A percentile compares a stretch with the other conserved stretches of the same genome.
Conservation (phyloP, 1,140 invertebrate genomes). For the Aphelinus certus region DNA sequence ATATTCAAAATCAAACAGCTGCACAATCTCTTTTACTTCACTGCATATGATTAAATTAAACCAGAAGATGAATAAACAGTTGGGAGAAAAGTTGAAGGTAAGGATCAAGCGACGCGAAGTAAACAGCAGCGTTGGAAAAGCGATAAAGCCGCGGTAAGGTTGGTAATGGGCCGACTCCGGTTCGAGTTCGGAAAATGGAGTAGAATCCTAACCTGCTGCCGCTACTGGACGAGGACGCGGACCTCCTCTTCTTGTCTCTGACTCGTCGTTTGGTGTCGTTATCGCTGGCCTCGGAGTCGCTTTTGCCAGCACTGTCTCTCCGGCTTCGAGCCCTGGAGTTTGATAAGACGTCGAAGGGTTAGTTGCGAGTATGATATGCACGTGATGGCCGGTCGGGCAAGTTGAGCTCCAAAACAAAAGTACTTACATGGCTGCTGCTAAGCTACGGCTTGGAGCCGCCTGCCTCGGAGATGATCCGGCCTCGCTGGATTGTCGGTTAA, state of each 20-base stretch:
- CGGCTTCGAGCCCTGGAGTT: constrained; percentile 71
- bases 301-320: constrained; percentile 66
- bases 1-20: too few species aligned
- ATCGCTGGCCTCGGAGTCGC: constrained; percentile 70
- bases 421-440: constrained; percentile 34
- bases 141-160: too few species aligned
- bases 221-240: constrained; percentile 80
- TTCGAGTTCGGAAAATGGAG: too few species aligned
- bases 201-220: constrained; percentile 72
- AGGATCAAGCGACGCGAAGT: too few species aligned
- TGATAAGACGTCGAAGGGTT: not conserved
- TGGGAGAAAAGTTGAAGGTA: too few species aligned
- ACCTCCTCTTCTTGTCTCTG: constrained; percentile 73
- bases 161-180: too few species aligned
- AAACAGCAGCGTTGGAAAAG: too few species aligned
- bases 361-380: too few species aligned
- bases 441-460: not conserved
- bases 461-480: constrained; percentile 24
- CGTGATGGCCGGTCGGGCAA: too few species aligned
- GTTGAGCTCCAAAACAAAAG: not conserved
- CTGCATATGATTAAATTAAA: not conserved
- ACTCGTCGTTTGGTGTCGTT: constrained; percentile 80
- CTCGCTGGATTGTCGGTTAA: not conserved
- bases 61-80: not conserved
- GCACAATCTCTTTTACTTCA: not conserved